These are phyloP conservation scores for Eupristina koningsbergeri DNA, from an alignment of 1,140 invertebrate species.

Conservation along the genomic window DNA sequence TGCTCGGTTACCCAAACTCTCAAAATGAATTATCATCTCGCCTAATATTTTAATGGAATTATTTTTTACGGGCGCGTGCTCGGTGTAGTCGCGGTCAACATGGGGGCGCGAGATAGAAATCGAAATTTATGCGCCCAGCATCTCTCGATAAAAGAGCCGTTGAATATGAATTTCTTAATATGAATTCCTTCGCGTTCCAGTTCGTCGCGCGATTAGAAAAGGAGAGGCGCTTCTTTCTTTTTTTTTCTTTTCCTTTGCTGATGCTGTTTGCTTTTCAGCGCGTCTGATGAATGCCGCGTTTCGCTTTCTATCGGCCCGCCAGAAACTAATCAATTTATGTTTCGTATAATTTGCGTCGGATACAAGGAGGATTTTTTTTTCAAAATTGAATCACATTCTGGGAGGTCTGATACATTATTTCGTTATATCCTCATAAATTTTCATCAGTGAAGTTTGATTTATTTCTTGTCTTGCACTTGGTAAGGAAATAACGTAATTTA, in stretches of 20 bases:
- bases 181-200: slow-evolving; percentile 3
- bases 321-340: slow-evolving; percentile 39
- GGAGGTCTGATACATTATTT: slow-evolving; percentile 41
- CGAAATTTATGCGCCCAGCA: slow-evolving; percentile 37
- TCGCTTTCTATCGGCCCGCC: slow-evolving; percentile 25
- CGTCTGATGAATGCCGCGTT: slow-evolving; percentile 27
- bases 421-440: slow-evolving; percentile 37
- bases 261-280: slow-evolving; percentile 45
- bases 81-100: neutral
- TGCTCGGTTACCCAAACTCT: neutral
- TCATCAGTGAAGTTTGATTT: slow-evolving; percentile 18
- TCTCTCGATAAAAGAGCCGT: slow-evolving; percentile 18
- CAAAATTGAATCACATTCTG: slow-evolving; percentile 12
- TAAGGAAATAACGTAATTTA: slow-evolving; percentile 8
- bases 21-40: slow-evolving; percentile 46
- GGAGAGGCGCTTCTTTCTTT: neutral
- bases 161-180: slow-evolving; percentile 45
- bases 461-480: neutral
- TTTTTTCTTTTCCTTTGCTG: too few species aligned
- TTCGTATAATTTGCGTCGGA: slow-evolving; percentile 23
- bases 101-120: slow-evolving; percentile 15
- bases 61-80: neutral
- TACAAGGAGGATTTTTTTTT: neutral
- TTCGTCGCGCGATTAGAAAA: slow-evolving; percentile 7
- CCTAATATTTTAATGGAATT: slow-evolving; percentile 48